These are phyloP conservation scores for Andrena trimmerana DNA, from an alignment of 2,888 invertebrate genomes.

Conservation along the genomic window DNA sequence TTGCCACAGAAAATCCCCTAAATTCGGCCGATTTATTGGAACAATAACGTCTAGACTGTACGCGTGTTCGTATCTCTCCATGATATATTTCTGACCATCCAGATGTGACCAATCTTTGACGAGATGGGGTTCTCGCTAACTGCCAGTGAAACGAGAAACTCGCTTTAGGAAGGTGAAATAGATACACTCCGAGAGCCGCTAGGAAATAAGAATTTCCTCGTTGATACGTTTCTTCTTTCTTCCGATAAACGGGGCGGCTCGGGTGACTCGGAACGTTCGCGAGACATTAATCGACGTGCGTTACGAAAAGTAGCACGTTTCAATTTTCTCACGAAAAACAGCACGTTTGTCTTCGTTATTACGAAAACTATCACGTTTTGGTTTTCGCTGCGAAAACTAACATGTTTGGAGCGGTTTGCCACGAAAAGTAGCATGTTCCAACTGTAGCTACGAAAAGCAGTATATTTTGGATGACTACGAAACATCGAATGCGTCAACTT, in stretches of 20 bases:
- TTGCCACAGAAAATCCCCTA: conserved; percentile 23
- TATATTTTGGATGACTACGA: too few relatives aligned
- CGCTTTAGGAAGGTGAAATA: not conserved
- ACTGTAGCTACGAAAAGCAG: too few relatives aligned
- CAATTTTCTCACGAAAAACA: too few relatives aligned
- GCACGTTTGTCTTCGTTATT: too few relatives aligned
- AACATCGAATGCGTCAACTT: too few relatives aligned
- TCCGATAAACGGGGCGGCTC: not conserved
- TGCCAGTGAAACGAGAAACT: conserved; percentile 22
- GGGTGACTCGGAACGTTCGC: not conserved
- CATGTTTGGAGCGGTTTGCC: too few relatives aligned
- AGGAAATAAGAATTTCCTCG: not conserved
- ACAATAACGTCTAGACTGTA: conserved; percentile 43
- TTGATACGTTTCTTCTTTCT: not conserved
- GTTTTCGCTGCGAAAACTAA: too few relatives aligned
- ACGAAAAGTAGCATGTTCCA: too few relatives aligned
- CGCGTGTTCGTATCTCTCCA: conserved; percentile 27
- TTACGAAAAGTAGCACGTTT: too few relatives aligned
- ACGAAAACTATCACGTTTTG: too few relatives aligned
- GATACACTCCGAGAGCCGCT: not conserved
- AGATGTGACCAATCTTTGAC: conserved; percentile 51
- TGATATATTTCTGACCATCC: conserved; percentile 31
- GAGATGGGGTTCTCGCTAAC: conserved; percentile 21
- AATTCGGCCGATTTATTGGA: conserved; percentile 55
- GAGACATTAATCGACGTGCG: too few relatives aligned